A percentile compares a stretch with the other conserved stretches of the same genome.
phyloP scores from a whole-genome alignment of 2,888 invertebrate species.

The Colletes collaris region DNA sequence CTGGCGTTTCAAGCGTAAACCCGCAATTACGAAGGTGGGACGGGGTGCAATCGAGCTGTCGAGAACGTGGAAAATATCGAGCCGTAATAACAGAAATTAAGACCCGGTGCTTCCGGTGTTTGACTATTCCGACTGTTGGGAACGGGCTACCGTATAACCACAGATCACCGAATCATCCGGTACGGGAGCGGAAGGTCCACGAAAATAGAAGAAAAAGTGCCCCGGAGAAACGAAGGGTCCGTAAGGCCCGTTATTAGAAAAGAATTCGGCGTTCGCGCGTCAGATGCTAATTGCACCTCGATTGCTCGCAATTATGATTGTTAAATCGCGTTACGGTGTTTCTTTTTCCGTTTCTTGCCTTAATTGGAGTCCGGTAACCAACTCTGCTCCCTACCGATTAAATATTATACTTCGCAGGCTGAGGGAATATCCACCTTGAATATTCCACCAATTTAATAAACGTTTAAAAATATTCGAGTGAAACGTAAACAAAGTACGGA shows the following conservation, averaged over 20 bases:
- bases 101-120: conserved; percentile 58
- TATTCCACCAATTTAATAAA: no score
- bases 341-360: background rate
- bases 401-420: no score
- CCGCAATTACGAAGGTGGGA: conserved; percentile 52
- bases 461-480: no score
- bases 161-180: conserved; percentile 50
- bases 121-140: conserved; percentile 53
- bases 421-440: no score
- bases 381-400: no score
- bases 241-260: conserved; percentile 58
- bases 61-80: conserved; percentile 54
- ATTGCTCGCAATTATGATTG: conserved; percentile 58
- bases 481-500: background rate
- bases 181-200: background rate
- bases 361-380: no score
- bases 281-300: conserved; percentile 52
- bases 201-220: conserved; percentile 8
- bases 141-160: conserved; percentile 67
- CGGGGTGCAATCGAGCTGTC: conserved; percentile 41
- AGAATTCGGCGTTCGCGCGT: conserved; percentile 47
- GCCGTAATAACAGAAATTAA: conserved; percentile 68
- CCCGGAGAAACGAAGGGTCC: conserved; percentile 20
- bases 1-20: conserved; percentile 9
- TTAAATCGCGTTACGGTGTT: conserved; percentile 31